Evolutionary conservation across 2,113 vertebrate species (phyloP), one percentile per base, ranked within the genome.

Genomic region (Grallaria varia): DNA sequence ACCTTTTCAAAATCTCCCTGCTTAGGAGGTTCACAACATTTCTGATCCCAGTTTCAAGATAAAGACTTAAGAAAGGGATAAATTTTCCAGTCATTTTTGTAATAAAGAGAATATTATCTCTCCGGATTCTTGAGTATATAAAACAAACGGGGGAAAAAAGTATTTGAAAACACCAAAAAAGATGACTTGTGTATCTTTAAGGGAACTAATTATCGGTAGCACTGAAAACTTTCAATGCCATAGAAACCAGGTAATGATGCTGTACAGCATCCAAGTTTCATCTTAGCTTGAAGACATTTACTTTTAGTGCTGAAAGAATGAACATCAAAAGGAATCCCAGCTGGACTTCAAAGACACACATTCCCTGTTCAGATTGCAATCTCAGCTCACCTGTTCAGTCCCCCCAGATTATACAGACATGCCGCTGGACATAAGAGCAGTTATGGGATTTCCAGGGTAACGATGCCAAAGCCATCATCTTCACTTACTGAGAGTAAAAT

Each of bases 71-170:
- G 13, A 49, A 50, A 79, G 12, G 30, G 50, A 9, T 2, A 6
- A 60, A 5, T 44, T 94, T 60, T 75, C 11, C 37, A 42, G 12
- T 40, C 10, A 24, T 59, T 5, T 60, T 22, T 60, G 16, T 79
- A 55, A 79, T 80, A 60, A 79, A 69, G 14, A 42, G 7, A 74
- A 3, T 84, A 50, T 67, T 53, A 24, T 33, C 6, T 12, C 15
- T 66, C n/a, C 20, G 31, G 8, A 52, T 71, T 14, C 28, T 72
- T 33, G 71, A 55, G 21, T 40, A 47, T 16, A 11, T 35, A 31
- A 84, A 72, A 47, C 8, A 71, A 19, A 12, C 6, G 0, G 3
- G 1, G 1, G 1, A 1, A 11, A 47, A 40, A 33, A 55, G 3
- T 30, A 30, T 55, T 91, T 72, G 25, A 45, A 89, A 89, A 63